phyloP scores from a whole-genome alignment of 2,797 vertebrate species.

The Simalia tracyae region DNA sequence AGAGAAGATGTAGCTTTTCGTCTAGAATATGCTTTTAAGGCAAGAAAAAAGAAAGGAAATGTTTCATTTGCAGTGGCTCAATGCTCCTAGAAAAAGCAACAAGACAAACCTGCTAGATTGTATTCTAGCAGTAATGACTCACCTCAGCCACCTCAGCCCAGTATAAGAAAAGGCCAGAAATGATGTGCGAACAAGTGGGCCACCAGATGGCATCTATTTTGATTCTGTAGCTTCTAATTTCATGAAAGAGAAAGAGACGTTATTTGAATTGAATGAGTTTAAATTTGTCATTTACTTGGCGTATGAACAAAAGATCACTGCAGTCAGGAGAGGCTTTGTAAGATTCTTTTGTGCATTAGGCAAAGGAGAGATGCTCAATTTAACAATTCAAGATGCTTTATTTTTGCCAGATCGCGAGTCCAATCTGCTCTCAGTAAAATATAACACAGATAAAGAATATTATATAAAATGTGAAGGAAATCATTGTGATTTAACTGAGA shows the following conservation, averaged over 20 bases:
- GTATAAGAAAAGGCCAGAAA: not conserved
- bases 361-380: not conserved
- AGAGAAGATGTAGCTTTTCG: not conserved
- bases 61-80: not conserved
- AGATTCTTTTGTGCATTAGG: not conserved
- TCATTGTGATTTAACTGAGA: not conserved
- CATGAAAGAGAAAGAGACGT: not conserved
- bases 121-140: not conserved
- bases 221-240: not conserved
- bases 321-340: not conserved
- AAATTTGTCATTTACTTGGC: not conserved
- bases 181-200: not conserved
- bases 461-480: not conserved
- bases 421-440: not conserved
- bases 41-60: not conserved
- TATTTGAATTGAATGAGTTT: not conserved
- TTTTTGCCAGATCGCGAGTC: not conserved
- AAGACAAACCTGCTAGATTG: not conserved
- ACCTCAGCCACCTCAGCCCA: not conserved
- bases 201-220: not conserved
- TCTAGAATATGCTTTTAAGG: not conserved
- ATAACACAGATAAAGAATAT: not conserved
- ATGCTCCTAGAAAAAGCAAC: not conserved
- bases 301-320: not conserved
- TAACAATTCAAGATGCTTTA: not conserved